Evolutionary conservation across 1,140 invertebrate species (phyloP).

Genomic region (Teleopsis dalmanni): DNA sequence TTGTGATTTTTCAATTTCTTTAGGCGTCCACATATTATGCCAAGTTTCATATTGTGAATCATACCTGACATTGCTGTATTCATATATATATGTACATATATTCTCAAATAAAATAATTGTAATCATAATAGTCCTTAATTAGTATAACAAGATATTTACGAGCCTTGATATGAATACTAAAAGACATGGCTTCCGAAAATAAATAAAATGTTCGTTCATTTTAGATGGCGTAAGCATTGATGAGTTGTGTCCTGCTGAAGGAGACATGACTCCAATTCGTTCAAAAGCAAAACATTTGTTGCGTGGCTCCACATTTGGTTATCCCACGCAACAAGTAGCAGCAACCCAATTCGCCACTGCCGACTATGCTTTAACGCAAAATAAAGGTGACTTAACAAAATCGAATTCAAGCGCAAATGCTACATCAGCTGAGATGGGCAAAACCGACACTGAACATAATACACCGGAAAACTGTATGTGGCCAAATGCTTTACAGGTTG

Average conservation of each 20-base stretch:
- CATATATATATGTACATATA: too few relatives aligned
- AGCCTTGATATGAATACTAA: background rate
- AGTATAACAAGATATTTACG: too few relatives aligned
- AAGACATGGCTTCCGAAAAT: background rate
- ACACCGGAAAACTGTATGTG: conserved; percentile 37
- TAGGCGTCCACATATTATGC: too few relatives aligned
- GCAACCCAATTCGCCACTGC: conserved; percentile 24
- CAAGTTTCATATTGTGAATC: too few relatives aligned
- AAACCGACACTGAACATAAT: conserved; percentile 14
- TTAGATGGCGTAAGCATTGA: conserved; percentile 39
- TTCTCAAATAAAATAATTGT: too few relatives aligned
- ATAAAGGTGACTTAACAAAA: conserved; percentile 6
- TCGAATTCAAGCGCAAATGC: conserved; percentile 5
- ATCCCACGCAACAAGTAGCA: conserved; percentile 21
- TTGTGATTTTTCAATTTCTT: too few relatives aligned
- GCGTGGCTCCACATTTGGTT: conserved; percentile 35
- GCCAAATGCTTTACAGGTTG: conserved; percentile 41
- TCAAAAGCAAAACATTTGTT: conserved; percentile 31
- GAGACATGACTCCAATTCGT: conserved; percentile 17
- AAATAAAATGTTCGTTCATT: background rate
- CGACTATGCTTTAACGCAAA: conserved; percentile 13
- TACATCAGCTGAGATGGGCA: conserved; percentile 7
- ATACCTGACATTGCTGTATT: too few relatives aligned
- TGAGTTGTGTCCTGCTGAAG: conserved; percentile 29
- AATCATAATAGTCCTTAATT: too few relatives aligned